Base-by-base conservation (phyloP, 2,797 vertebrate genomes). In the Sciurus vulgaris region DNA sequence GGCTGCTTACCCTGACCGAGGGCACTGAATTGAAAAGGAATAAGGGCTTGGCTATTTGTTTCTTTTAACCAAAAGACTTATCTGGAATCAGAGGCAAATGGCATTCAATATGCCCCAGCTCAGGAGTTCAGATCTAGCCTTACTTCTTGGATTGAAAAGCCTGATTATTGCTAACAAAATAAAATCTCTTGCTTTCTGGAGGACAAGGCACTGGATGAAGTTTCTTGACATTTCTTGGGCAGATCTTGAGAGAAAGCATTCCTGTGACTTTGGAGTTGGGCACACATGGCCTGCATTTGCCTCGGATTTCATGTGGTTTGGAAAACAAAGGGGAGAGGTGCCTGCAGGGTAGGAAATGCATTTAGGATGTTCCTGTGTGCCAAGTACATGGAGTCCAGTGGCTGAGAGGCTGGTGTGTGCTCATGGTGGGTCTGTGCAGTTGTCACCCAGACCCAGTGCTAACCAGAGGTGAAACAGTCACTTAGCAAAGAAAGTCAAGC, bases 61-160 rank as follows among this genome's bases (percentile, higher is more conserved):
- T 86, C 59, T 83, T 82, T 82, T 44, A 78, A 94, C 41, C 33
- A 67, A 61, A 86, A 56, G 8, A 28, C 33, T 92, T 65, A 83
- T 86, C 61, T 85, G 20, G 90, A 93, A 69, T 88, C 78, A 47
- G 78, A 81, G 69, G 59, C 61, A 63, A 44, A 89, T 38, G 63
- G 14, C 38, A 65, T 49, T 86, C 6, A 24, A n/a, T 3, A 51
- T 17, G 70, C 26, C 44, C 14, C 9, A 67, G 17, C 24, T 26
- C 61, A 20, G 78, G 69, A 84, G 65, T 70, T 77, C 69, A 51
- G 47, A 82, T 61, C 30, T 28, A n/a, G 65, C 1, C 28, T 38
- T 41, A 4, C 18, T 72, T n/a, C 44, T 70, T 51, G 35, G 38
- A 13, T 1, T 65, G 56, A 47, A 72, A n/a, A 86, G 22, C 28